Percentiles rank a stretch among this genome's conserved stretches.
Conservation (phyloP, 2,113 vertebrate genomes). For the Calypte anna region DNA sequence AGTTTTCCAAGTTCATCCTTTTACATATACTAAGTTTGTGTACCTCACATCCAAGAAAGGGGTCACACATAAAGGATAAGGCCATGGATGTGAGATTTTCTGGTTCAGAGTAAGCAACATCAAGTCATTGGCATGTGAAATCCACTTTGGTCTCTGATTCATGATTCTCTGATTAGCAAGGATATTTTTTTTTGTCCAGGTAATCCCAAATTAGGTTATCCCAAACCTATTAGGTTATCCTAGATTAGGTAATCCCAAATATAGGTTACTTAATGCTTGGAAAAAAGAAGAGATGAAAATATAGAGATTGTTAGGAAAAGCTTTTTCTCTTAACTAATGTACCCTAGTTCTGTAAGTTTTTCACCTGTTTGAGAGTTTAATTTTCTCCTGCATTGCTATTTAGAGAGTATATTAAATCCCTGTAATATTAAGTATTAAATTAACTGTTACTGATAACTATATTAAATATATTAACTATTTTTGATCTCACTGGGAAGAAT, state of each 20-base stretch:
- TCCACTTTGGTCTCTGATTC: not conserved
- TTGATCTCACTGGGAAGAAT: not conserved
- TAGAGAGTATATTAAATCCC: accelerated
- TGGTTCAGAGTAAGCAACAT: not conserved
- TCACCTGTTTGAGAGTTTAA: not conserved
- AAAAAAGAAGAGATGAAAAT: not conserved
- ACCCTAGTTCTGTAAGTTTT: not conserved
- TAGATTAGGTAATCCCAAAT: not conserved
- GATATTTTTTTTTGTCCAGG: not conserved
- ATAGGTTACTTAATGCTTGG: not conserved
- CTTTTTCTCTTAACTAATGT: not conserved
- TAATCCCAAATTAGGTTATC: not conserved
- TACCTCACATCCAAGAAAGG: not conserved
- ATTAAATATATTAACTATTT: not conserved
- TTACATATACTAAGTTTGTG: not conserved
- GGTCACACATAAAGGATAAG: not conserved
- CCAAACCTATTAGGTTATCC: too few relatives aligned
- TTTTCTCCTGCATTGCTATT: not conserved
- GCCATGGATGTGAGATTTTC: not conserved
- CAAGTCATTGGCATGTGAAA: not conserved
- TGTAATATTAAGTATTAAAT: not conserved
- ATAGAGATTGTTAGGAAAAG: not conserved
- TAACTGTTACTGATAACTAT: too few relatives aligned
- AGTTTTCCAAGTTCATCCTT: not conserved
- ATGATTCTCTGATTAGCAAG: not conserved